Percentiles rank a stretch among this genome's conserved stretches.
Evolutionary conservation across 1,140 invertebrate genomes (phyloP).

Genomic region (Arion vulgaris): DNA sequence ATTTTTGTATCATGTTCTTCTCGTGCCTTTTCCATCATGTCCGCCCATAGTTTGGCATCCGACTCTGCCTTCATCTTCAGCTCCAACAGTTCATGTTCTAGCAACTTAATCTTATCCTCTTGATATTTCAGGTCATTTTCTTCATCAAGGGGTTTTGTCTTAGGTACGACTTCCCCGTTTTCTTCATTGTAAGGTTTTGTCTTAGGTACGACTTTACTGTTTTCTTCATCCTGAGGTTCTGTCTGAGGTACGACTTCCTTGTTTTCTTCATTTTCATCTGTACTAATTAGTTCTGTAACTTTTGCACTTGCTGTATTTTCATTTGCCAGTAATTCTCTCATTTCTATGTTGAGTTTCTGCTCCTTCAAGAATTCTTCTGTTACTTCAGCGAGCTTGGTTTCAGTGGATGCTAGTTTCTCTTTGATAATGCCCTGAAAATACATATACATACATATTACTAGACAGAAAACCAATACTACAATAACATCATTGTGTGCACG

Average conservation of each 20-base stretch:
- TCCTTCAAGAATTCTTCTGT: constrained; percentile 38
- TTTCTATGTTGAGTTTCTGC: constrained; percentile 31
- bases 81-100: constrained; percentile 30
- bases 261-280: not conserved
- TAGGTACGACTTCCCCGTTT: not conserved
- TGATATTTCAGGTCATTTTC: constrained; percentile 34
- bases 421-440: constrained; percentile 22
- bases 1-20: constrained; percentile 11
- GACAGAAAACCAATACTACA: no score
- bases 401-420: constrained; percentile 39
- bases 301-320: not conserved
- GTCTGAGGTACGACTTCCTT: constrained; percentile 13
- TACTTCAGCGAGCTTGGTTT: constrained; percentile 39
- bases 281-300: not conserved
- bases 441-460: no score
- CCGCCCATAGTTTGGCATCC: not conserved
- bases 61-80: not conserved
- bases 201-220: constrained; percentile 13
- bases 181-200: constrained; percentile 7
- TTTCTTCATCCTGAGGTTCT: constrained; percentile 21
- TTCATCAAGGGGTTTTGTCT: constrained; percentile 22
- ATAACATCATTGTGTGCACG: no score
- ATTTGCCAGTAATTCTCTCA: constrained; percentile 41
- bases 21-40: not conserved
- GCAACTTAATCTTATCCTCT: constrained; percentile 27